These are phyloP conservation scores for Gymnothorax javanicus DNA, from an alignment of 2,797 vertebrate species.

Conservation along the genomic window DNA sequence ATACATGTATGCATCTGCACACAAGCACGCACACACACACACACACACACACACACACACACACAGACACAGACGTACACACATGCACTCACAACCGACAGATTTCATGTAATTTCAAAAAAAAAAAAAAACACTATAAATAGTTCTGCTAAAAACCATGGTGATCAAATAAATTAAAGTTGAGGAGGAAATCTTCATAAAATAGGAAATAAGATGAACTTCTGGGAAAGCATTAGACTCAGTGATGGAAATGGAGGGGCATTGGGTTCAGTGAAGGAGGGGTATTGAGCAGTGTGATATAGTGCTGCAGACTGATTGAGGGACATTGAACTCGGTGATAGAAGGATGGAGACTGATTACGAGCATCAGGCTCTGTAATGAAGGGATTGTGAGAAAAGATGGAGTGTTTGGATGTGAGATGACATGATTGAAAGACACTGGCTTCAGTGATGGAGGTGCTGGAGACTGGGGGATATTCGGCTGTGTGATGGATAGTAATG, in stretches of 20 bases:
- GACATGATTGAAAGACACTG: neutral
- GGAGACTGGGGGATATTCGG: no score
- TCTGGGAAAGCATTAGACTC: neutral
- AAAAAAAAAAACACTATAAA: neutral
- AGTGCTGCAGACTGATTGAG: neutral
- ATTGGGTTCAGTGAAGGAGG: neutral
- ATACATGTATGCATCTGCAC: neutral
- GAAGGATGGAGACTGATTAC: neutral
- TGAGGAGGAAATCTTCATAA: neutral
- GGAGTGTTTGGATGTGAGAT: neutral
- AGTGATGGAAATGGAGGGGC: neutral
- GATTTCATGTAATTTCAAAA: neutral
- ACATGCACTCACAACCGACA: no score
- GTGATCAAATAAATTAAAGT: neutral
- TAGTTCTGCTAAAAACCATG: neutral
- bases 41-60: neutral
- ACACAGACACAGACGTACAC: no score
- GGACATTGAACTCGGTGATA: neutral
- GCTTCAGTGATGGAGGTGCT: neutral
- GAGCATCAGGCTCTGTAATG: slow-evolving; percentile 1
- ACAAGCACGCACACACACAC: neutral
- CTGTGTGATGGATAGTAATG: no score
- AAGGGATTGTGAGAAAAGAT: neutral
- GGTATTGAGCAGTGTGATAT: neutral
- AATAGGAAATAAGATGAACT: neutral